phyloP scores from a whole-genome alignment of 2,888 invertebrate species.

The Poecilus cupreus region DNA sequence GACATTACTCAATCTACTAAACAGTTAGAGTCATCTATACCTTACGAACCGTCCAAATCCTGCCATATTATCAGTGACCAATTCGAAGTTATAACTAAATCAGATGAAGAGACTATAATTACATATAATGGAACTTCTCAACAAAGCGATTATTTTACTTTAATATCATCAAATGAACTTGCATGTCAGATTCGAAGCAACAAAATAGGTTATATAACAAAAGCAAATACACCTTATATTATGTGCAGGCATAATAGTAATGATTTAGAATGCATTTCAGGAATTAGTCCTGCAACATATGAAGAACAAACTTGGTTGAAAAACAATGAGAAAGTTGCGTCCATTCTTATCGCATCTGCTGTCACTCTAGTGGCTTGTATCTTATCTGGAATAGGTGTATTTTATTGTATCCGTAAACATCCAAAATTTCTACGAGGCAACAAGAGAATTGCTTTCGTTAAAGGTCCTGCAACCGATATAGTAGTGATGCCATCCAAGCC shows the following conservation, averaged over 20 bases:
- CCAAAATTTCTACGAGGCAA: slow-evolving; percentile 78
- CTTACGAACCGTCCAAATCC: not conserved
- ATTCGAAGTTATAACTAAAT: not conserved
- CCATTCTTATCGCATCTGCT: slow-evolving; percentile 63
- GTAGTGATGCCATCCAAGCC: slow-evolving; percentile 74
- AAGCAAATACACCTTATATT: not conserved
- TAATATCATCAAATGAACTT: not conserved
- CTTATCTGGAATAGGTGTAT: slow-evolving; percentile 72
- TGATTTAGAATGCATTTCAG: not conserved
- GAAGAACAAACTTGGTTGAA: slow-evolving; percentile 61
- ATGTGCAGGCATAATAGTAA: not conserved
- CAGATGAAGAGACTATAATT: not conserved
- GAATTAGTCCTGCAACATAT: slow-evolving; percentile 26
- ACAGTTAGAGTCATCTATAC: too few relatives aligned
- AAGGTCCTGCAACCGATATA: slow-evolving; percentile 76
- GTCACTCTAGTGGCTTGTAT: slow-evolving; percentile 71
- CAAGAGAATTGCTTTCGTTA: slow-evolving; percentile 78
- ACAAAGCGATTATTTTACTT: not conserved
- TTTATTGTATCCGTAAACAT: slow-evolving; percentile 74
- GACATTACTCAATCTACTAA: too few relatives aligned
- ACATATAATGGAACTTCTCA: not conserved
- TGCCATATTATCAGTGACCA: slow-evolving; percentile 15
- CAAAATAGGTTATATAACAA: not conserved
- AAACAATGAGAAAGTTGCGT: slow-evolving; percentile 56
- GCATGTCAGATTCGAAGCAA: not conserved